Base-by-base conservation (phyloP, 2,888 invertebrate species). In the Acleris cristana region DNA sequence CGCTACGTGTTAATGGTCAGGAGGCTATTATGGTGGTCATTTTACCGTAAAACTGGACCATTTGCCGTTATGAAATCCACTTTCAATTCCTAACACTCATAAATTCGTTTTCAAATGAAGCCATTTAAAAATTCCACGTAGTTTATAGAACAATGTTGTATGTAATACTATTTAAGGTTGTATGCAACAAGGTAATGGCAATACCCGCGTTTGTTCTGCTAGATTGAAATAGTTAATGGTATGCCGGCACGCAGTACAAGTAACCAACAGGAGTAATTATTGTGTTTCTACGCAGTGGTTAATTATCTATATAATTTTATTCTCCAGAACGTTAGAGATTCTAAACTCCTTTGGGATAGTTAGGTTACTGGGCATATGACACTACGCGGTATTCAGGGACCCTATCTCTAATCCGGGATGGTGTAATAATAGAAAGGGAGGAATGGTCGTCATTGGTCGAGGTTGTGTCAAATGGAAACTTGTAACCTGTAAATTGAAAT, bases 1-100 rank as follows among this genome's bases (percentile, higher is more conserved):
- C 23, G 14, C 34, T 63, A 67, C 67, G 67, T 67, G 67, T 53
- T 26, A 66, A 62, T 61, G 53, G 40, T 56, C 62, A 49, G 19
- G 34, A n/a, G 26, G 49, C 53, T 53, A 53, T 57, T 63, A 63
- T 49, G 56, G 40, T 44, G 48, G 23, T 58, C 58, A 54, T 53
- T 67, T 67, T 52, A 67, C 62, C 66, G 58, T 34, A 67, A 58
- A 57, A 62, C 49, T 51, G 34, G 18, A 60, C 26, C 58, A 58
- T 40, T 23, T 5, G 30, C 23, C 61, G 61, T 63, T 67, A 54
- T 67, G 67, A 67, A 63, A 63, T 54, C 45, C 57, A 58, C 58
- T 63, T 63, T 63, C 58, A 48, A 58, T 63, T 63, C 23, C 40
- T 67, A 40, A 53, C 49, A 34, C 48, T 48, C 34, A 14, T 49